These are phyloP conservation scores for Phaetusa simplex DNA, from an alignment of 2,113 vertebrate species.

Conservation along the genomic window DNA sequence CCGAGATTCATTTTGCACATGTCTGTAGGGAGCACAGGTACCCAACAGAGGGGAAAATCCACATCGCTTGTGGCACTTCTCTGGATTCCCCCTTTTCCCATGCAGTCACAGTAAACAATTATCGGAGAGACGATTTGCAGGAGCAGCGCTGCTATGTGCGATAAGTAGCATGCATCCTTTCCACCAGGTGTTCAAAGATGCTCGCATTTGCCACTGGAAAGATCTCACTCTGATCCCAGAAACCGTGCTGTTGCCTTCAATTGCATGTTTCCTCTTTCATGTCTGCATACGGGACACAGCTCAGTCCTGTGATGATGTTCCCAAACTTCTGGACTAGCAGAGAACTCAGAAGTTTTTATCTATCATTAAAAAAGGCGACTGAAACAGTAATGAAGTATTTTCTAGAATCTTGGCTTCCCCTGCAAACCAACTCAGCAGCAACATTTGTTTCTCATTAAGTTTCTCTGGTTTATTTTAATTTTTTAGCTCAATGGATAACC, in stretches of 20 bases:
- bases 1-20: neutral
- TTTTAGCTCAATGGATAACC: neutral
- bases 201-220: neutral
- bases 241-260: neutral
- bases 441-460: constrained; percentile 38
- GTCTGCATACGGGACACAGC: neutral
- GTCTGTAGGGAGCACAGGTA: neutral
- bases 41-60: neutral
- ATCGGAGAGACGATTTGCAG: rapidly evolving
- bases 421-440: neutral
- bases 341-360: neutral
- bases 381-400: neutral
- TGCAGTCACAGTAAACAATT: neutral
- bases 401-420: neutral
- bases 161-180: neutral
- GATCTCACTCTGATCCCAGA: neutral
- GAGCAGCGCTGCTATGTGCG: neutral
- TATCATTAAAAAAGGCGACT: neutral
- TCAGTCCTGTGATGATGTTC: neutral
- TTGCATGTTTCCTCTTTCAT: neutral
- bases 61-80: neutral
- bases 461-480: neutral
- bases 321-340: neutral
- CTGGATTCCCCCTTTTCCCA: neutral
- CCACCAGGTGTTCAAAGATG: neutral